phyloP scores from a whole-genome alignment of 2,797 vertebrate species.

The Cynopterus sphinx region DNA sequence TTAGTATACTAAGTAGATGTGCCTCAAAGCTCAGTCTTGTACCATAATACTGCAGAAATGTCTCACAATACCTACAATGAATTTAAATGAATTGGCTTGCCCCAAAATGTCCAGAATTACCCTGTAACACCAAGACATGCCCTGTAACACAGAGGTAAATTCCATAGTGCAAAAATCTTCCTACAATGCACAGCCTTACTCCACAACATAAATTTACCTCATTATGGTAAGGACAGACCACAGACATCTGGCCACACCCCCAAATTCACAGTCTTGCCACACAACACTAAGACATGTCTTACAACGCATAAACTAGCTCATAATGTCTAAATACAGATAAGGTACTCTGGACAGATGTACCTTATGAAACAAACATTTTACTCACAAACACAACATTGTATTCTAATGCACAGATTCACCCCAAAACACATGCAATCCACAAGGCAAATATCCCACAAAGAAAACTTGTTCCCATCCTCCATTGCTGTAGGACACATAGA shows the following conservation, averaged over 20 bases:
- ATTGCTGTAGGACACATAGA: not conserved
- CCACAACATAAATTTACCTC: not conserved
- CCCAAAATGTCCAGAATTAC: not conserved
- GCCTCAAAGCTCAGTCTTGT: not conserved
- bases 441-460: not conserved
- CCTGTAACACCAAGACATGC: not conserved
- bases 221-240: not conserved
- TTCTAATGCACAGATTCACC: not conserved
- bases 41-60: not conserved
- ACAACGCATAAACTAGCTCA: not conserved
- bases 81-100: not conserved
- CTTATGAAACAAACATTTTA: not conserved
- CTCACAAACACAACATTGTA: not conserved
- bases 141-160: not conserved
- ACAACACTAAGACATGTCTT: not conserved
- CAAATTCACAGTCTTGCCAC: not conserved
- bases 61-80: not conserved
- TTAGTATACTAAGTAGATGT: not conserved
- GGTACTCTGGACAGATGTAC: not conserved
- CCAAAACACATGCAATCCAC: not conserved
- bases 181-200: not conserved
- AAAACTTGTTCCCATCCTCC: not conserved
- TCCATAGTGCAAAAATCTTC: not conserved
- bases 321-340: not conserved
- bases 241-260: not conserved